Conservation (phyloP, 2,113 vertebrate species). For the Puffinus mauretanicus region DNA sequence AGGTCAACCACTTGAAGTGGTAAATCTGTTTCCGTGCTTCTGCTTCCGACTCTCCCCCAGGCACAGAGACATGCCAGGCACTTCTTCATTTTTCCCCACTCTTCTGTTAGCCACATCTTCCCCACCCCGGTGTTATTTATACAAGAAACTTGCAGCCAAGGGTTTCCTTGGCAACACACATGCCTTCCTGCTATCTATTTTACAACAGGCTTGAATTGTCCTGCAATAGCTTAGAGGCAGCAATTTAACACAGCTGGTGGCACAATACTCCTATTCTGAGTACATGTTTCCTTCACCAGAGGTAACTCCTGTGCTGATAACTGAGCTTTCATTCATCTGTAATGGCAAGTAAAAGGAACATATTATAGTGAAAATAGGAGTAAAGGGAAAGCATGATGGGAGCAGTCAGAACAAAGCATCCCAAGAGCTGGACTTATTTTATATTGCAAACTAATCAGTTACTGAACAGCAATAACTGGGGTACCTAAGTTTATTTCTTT, state of each 20-base stretch:
- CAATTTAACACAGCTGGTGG: conserved; percentile 66
- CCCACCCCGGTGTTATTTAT: background rate
- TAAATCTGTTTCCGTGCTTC: background rate
- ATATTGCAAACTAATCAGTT: background rate
- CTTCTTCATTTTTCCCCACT: background rate
- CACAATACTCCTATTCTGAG: conserved; percentile 51
- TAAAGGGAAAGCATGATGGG: background rate
- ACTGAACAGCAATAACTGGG: background rate
- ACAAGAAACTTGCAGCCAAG: conserved; percentile 17
- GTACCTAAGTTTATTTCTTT: background rate
- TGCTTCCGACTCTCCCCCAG: background rate
- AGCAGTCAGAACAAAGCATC: background rate
- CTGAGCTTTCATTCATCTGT: conserved; percentile 8
- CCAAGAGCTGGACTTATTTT: background rate
- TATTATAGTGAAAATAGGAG: background rate
- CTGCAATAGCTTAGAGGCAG: conserved; percentile 21
- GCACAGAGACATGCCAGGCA: background rate
- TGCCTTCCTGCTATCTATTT: conserved; percentile 67
- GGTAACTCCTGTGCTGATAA: conserved; percentile 1
- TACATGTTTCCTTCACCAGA: background rate
- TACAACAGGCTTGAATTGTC: conserved; percentile 55
- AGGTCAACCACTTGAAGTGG: background rate
- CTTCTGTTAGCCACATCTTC: background rate
- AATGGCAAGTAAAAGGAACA: background rate
- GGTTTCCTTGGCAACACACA: conserved; percentile 54